Base-by-base conservation (phyloP, 2,113 vertebrate genomes). In the Paramormyrops kingsleyae region DNA sequence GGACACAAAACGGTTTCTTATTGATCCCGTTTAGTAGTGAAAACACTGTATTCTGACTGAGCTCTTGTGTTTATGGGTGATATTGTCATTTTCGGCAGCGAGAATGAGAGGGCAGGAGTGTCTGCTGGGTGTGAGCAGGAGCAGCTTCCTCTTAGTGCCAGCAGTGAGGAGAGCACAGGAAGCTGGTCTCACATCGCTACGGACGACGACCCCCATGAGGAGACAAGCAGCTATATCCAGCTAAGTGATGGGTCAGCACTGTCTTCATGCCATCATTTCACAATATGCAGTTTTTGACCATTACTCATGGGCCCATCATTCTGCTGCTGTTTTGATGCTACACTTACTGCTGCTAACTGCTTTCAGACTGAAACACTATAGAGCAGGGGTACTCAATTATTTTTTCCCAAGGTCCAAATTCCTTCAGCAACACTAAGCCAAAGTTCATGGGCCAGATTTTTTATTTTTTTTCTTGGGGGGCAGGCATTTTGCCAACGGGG, bases 131-230 rank as follows among this genome's bases (percentile, higher is more conserved):
- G 92, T 92, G 95, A 94, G 1, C 94, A 96, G 88, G 97, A 97
- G 90, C 94, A 95, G 88, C 97, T 96, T 91, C 95, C 93, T 92
- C 96, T 96, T 91, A 97, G 95, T 4, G 96, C 97, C 95, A 98
- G 98, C 96, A 98, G 98, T 90, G 98, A 98, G 90, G 98, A 98
- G 91, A 99, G 98, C 94, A 97, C 95, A 87, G 97, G 98, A 90
- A 99, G 98, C 95, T 99, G 98, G 98, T 98, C 97, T 89, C 98
- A 99, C 93, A 95, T 99, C 52, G 96, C 95, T 90, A 97, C 97
- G 0, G 98, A 99, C 12, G 98, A 99, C 59, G 97, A 99, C 93
- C 97, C 96, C 87, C 97, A 96, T 1, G 98, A 99, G 0, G 98
- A 99, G 94, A 97, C 96, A 0, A 98, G 98, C 93, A 99, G 98